A percentile compares a stretch with the other conserved stretches of the same genome.
phyloP scores from a whole-genome alignment of 1,140 invertebrate genomes.

The Drosophila albomicans region DNA sequence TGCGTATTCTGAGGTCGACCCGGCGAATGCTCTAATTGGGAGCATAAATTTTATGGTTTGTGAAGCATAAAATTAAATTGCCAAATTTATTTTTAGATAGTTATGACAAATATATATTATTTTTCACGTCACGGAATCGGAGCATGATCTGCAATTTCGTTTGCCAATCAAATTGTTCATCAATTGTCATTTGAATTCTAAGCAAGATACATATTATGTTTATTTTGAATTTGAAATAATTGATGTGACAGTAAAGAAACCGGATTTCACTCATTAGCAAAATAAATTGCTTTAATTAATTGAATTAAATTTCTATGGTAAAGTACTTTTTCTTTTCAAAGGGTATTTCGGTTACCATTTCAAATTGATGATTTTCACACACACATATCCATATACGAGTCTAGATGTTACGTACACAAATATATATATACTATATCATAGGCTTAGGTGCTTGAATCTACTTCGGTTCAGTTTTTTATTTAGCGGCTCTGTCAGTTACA shows the following conservation, averaged over 20 bases:
- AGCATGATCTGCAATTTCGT: too few species aligned
- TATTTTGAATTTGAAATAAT: too few species aligned
- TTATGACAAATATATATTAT: neutral
- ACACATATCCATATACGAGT: neutral
- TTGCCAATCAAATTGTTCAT: too few species aligned
- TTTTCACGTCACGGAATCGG: neutral
- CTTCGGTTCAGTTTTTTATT: conserved; percentile 47
- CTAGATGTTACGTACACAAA: conserved; percentile 1
- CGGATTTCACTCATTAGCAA: too few species aligned
- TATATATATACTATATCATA: conserved; percentile 31
- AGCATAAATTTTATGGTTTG: conserved; percentile 30
- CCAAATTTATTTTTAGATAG: conserved; percentile 3
- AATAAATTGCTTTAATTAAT: too few species aligned
- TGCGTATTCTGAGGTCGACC: neutral
- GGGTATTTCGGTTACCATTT: conserved; percentile 3
- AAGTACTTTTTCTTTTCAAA: neutral
- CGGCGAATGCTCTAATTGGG: conserved; percentile 32
- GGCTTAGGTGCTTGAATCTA: conserved; percentile 40
- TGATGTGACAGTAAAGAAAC: too few species aligned
- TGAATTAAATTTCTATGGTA: too few species aligned
- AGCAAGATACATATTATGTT: too few species aligned
- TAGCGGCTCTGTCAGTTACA: conserved; percentile 57
- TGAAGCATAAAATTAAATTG: conserved; percentile 24
- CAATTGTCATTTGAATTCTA: too few species aligned
- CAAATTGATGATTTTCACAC: conserved; percentile 20